Base-by-base conservation (phyloP, 2,888 invertebrate genomes). In the Pocota personata region DNA sequence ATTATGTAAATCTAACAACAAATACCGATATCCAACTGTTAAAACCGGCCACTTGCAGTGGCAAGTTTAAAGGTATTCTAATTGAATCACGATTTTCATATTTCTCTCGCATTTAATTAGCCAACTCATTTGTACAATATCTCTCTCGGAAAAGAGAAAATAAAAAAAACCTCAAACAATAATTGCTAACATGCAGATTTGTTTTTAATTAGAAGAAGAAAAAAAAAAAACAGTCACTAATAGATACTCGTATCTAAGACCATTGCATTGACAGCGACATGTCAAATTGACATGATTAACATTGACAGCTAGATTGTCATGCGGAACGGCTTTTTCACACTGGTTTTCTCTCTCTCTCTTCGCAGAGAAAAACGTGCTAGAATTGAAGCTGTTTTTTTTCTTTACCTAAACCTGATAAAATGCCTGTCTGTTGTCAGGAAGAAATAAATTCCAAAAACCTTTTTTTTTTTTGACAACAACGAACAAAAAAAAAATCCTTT, bases 251-350 rank as follows among this genome's bases (percentile, higher is more conserved):
- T n/a, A 72, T 46, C 67, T 71, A 76, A 82, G 60, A 57, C 72
- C 43, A 62, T 48, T 72, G 62, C 82, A 82, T 67, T 82, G 86
- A 86, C 86, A 82, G 67, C 72, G 46, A 55, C 66, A 60, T 76
- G 82, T 82, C 86, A 83, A 86, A 82, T 16, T 87, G 87, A 86
- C 86, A 86, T 87, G 73, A 87, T 86, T 73, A 88, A 75, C 80
- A 87, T 77, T 87, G 88, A 88, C 87, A 88, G 84, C 71, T 86
- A 72, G 67, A 77, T 86, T 77, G 82, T 72, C 76, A 76, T 43
- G 73, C 66, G 46, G 60, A 77, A 71, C 60, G 52, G 48, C 75
- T 82, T 72, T 77, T 78, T 75, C 30, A 16, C 64, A 76, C 48
- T 48, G 16, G 7, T 24, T 79, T 77, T 35, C 62, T 10, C 48